Percentiles rank a stretch among this genome's conserved stretches.
Evolutionary conservation across 1,140 invertebrate genomes (phyloP).

Genomic region (Sycophila sp.): DNA sequence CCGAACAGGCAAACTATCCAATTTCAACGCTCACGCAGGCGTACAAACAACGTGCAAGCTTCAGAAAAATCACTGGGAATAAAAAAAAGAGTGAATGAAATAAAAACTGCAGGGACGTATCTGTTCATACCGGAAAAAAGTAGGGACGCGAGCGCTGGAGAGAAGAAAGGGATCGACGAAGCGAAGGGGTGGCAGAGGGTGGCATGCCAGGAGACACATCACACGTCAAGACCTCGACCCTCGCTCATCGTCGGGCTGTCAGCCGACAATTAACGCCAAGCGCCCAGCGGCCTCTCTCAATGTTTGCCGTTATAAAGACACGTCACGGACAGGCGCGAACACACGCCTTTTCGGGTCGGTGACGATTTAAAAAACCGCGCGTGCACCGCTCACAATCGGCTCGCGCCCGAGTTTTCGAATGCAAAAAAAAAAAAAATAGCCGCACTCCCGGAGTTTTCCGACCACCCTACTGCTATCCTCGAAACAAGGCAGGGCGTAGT

Average conservation of each 20-base stretch:
- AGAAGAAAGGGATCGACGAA: neutral
- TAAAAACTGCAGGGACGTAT: no score
- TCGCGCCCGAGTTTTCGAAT: neutral
- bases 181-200: neutral
- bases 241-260: constrained; percentile 9
- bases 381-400: no score
- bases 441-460: no score
- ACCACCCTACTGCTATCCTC: no score
- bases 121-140: neutral
- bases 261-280: constrained; percentile 22
- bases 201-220: no score
- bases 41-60: neutral
- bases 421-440: constrained; percentile 8
- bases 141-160: neutral
- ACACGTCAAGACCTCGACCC: neutral
- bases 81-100: neutral
- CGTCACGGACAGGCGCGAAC: constrained; percentile 26
- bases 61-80: constrained; percentile 18
- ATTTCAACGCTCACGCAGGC: neutral
- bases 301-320: constrained; percentile 32
- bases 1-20: neutral
- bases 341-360: constrained; percentile 34
- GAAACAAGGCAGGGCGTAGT: no score
- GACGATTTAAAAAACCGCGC: constrained; percentile 15
- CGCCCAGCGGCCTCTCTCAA: neutral